phyloP scores from a whole-genome alignment of 2,888 invertebrate genomes.

The Masnerella sp. region DNA sequence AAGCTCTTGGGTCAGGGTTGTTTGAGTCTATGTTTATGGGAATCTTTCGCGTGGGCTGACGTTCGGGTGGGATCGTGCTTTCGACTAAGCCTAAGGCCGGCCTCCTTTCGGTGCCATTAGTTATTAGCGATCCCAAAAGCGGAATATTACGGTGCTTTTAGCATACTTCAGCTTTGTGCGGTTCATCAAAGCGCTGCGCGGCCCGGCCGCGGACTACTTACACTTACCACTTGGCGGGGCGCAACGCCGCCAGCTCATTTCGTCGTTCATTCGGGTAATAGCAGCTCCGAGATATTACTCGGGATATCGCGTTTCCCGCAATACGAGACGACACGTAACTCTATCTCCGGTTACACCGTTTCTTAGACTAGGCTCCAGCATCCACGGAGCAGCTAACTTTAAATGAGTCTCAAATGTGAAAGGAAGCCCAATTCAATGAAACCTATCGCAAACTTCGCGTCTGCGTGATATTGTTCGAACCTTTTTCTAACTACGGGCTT shows the following conservation, averaged over 20 bases:
- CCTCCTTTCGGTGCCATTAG: constrained; percentile 71
- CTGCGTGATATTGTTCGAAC: constrained; percentile 10
- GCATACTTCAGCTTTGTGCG: constrained; percentile 75
- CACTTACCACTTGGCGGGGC: constrained; percentile 57
- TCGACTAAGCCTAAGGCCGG: constrained; percentile 34
- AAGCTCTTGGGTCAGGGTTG: background rate
- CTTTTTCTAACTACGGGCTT: background rate
- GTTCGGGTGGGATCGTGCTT: constrained; percentile 45
- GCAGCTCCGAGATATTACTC: constrained; percentile 64
- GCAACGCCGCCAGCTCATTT: constrained; percentile 56
- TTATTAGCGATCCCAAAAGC: constrained; percentile 76
- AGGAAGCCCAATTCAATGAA: constrained; percentile 50
- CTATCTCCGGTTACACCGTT: constrained; percentile 52
- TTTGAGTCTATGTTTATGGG: constrained; percentile 18
- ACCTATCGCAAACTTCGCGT: constrained; percentile 35
- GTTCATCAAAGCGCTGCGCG: constrained; percentile 72
- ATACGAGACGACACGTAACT: constrained; percentile 57
- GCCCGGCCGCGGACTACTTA: constrained; percentile 54
- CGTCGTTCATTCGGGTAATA: constrained; percentile 64
- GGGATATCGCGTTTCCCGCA: constrained; percentile 55
- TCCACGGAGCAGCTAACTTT: constrained; percentile 38
- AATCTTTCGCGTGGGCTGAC: constrained; percentile 24
- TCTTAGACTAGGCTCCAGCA: constrained; percentile 43
- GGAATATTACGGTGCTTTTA: constrained; percentile 75
- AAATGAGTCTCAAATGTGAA: constrained; percentile 51